Evolutionary conservation across 1,140 invertebrate species (phyloP).

Genomic region (Trialeurodes vaporariorum): DNA sequence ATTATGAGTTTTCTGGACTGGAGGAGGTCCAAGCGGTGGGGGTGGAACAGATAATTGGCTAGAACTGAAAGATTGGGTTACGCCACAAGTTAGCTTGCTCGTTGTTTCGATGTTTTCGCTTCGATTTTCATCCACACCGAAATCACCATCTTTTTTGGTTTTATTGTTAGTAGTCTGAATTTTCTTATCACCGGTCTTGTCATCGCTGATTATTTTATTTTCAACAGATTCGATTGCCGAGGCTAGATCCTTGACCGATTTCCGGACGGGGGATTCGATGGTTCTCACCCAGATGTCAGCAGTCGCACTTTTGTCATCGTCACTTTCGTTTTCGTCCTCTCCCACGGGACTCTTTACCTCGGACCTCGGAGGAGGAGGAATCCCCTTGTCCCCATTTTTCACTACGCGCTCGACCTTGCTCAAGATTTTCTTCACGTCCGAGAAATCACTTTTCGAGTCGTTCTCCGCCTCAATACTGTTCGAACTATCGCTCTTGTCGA

Average conservation of each 20-base stretch:
- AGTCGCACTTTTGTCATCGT: conserved; percentile 24
- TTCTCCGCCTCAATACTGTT: conserved; percentile 5
- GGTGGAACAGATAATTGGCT: conserved; percentile 4
- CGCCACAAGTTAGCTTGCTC: no score
- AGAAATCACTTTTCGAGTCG: conserved; percentile 9
- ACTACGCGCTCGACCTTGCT: not conserved
- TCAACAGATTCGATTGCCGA: conserved; percentile 3
- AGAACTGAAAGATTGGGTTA: not conserved
- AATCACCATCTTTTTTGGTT: not conserved
- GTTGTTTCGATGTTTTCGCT: not conserved
- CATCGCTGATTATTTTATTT: conserved; percentile 2
- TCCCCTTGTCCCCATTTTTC: not conserved
- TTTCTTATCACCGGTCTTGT: not conserved
- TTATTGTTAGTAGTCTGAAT: no score
- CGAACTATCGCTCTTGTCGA: not conserved
- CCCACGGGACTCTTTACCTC: conserved; percentile 8
- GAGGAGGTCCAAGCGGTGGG: not conserved
- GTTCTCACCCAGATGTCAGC: conserved; percentile 28
- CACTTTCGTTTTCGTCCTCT: not conserved
- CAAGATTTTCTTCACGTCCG: conserved; percentile 8
- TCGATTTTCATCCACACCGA: not conserved
- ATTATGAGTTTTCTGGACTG: not conserved
- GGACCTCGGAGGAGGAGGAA: conserved; percentile 9
- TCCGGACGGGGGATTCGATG: conserved; percentile 25
- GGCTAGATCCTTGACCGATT: not conserved